Evolutionary conservation across 1,140 invertebrate genomes (phyloP), one percentile per base, ranked within the genome.

Genomic region (Ceratina australensis): DNA sequence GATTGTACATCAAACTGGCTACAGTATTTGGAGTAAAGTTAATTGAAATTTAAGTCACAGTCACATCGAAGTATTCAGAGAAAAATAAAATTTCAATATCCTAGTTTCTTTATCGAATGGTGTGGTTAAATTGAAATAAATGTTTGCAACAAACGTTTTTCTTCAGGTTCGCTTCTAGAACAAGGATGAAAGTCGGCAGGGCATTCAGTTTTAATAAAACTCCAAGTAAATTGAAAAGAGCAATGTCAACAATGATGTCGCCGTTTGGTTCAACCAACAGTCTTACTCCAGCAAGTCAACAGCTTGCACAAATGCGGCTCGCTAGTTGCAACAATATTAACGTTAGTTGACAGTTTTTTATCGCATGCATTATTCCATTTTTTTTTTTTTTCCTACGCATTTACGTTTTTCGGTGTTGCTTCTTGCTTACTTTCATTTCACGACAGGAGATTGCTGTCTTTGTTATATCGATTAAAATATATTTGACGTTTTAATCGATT

Each of bases 181-280:
- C 97, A 16, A 94, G 95, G 79, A 95, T 97, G 86, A 98, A 98
- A 94, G 97, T 99, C 24, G 97, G 97, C 63, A 94, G 98, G 82
- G 97, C 97, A 71, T 96, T 99, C 87, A 98, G 97, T 69, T 98
- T 98, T 90, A 98, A 98, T 91, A 97, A 97, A 92, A 98, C 98
- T 8, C 98, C 98, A 24, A 97, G 96, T 66, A 98, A 98, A 92
- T 89, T 98, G 82, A 98, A 98, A 92, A 94, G 98, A 67, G 97
- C 98, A 4, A 96, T 98, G 88, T 98, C 97, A 15, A 97, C 97
- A n/a, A 96, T 97, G 94, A 97, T 98, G 95, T 97, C 97, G 82
- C 97, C 97, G 10, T 97, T 97, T 92, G 96, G 96, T 69, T 96
- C 95, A 82, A 95, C 95, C 15, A 95, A 95, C 73, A 96, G 95